Evolutionary conservation across 2,113 vertebrate genomes (phyloP).

Genomic region (Naja naja): DNA sequence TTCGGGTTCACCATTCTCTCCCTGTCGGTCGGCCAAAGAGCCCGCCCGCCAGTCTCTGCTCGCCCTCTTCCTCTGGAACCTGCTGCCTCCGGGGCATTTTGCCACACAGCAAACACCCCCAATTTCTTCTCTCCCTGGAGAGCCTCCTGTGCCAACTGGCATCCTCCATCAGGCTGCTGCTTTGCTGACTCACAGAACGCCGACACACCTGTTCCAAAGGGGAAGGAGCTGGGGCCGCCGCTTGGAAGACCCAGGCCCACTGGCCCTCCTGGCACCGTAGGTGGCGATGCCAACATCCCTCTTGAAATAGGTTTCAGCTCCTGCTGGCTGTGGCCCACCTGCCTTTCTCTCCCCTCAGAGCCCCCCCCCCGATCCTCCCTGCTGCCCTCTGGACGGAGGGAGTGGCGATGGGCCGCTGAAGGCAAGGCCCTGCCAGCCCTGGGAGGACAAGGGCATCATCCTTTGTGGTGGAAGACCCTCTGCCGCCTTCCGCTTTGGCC

Average conservation of each 20-base stretch:
- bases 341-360: too few species aligned
- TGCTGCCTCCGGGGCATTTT: neutral
- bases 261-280: neutral
- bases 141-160: neutral
- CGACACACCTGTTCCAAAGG: neutral
- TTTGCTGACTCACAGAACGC: neutral
- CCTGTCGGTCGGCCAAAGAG: neutral
- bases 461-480: neutral
- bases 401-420: neutral
- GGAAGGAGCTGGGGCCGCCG: neutral
- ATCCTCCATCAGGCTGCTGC: neutral
- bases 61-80: neutral
- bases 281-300: neutral
- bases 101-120: too few species aligned
- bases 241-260: neutral
- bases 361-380: neutral
- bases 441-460: neutral
- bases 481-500: neutral
- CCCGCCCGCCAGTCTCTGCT: neutral
- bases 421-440: neutral
- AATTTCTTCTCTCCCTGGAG: neutral
- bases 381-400: neutral
- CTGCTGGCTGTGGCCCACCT: neutral
- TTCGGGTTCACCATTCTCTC: rapidly evolving
- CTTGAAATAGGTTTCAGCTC: too few species aligned